phyloP scores from a whole-genome alignment of 1,140 invertebrate species.

The Varroa destructor region DNA sequence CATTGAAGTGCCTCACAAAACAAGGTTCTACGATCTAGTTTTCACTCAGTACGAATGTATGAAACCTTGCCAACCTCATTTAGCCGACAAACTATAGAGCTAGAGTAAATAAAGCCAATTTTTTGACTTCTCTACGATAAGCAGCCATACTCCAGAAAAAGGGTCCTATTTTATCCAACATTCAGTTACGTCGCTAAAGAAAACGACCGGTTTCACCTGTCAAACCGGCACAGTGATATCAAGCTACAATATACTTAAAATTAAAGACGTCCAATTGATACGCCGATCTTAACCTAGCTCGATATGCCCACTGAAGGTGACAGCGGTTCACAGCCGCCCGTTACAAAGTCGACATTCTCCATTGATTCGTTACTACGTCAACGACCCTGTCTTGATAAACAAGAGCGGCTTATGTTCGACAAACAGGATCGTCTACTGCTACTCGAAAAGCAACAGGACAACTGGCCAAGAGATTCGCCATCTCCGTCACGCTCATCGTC shows the following conservation, averaged over 20 bases:
- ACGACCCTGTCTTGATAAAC: conserved; percentile 3
- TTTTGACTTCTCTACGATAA: not conserved
- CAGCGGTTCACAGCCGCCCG: too few relatives aligned
- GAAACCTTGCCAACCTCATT: not conserved
- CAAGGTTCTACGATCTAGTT: too few relatives aligned
- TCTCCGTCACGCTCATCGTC: conserved; percentile 12
- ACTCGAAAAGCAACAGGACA: too few relatives aligned
- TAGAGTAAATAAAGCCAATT: not conserved
- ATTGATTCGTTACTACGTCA: conserved; percentile 11
- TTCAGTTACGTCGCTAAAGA: not conserved
- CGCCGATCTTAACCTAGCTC: too few relatives aligned
- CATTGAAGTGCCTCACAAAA: too few relatives aligned
- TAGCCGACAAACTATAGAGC: not conserved
- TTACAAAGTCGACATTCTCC: conserved; percentile 5
- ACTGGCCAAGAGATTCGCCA: not conserved
- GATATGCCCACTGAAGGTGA: too few relatives aligned
- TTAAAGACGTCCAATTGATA: too few relatives aligned
- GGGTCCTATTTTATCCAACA: not conserved
- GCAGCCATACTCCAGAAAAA: not conserved
- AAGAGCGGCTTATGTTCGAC: too few relatives aligned
- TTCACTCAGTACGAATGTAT: too few relatives aligned
- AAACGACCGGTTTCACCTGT: not conserved
- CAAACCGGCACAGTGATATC: not conserved
- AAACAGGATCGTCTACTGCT: too few relatives aligned
- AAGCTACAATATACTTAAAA: not conserved